These are phyloP conservation scores for Ostrea edulis DNA, from an alignment of 1,140 invertebrate species.

Conservation along the genomic window DNA sequence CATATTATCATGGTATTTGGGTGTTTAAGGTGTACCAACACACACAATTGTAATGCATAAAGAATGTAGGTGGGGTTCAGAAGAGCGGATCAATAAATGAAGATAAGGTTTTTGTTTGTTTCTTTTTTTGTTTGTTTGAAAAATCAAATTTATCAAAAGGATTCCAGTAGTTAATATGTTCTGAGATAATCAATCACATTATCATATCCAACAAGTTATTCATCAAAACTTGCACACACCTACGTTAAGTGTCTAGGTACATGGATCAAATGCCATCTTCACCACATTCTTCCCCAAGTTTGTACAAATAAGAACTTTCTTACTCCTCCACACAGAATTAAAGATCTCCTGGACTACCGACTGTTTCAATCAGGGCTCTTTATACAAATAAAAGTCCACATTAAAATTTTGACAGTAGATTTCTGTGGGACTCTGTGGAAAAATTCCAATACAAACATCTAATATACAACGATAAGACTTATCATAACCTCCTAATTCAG, in stretches of 20 bases:
- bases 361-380: neutral
- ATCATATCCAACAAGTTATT: neutral
- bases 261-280: slow-evolving; percentile 4
- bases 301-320: neutral
- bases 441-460: slow-evolving; percentile 21
- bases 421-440: neutral
- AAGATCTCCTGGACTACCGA: neutral
- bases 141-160: slow-evolving; percentile 7
- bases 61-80: slow-evolving; percentile 19
- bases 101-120: neutral
- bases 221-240: slow-evolving; percentile 4
- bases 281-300: neutral
- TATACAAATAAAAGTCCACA: neutral
- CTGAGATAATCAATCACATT: neutral
- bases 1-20: neutral
- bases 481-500: neutral
- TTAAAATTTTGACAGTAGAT: neutral
- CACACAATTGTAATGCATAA: neutral
- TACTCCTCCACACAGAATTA: neutral
- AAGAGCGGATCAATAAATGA: neutral
- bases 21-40: neutral
- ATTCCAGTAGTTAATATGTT: neutral
- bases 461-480: slow-evolving; percentile 6
- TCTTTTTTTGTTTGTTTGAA: too few relatives aligned
- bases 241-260: neutral